A percentile compares a stretch with the other conserved stretches of the same genome.
Conservation (phyloP, 1,140 invertebrate genomes). For the Coelopa frigida region DNA sequence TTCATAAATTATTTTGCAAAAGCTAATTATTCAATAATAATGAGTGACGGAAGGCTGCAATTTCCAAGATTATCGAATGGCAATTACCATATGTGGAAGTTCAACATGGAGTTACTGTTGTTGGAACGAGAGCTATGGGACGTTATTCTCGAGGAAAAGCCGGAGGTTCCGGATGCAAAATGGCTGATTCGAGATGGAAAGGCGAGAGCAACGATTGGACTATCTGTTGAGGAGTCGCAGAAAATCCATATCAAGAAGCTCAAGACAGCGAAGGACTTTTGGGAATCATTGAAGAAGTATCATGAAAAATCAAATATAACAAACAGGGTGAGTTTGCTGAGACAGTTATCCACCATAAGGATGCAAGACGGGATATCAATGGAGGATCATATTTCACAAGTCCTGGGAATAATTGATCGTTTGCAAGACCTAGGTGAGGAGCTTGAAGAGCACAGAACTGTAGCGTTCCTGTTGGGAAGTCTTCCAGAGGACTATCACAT, state of each 20-base stretch:
- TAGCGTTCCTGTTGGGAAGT: constrained; percentile 21
- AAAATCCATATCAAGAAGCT: background rate
- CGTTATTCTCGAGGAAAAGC: too few relatives aligned
- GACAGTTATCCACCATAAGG: background rate
- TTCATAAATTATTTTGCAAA: too few relatives aligned
- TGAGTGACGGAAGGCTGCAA: too few relatives aligned
- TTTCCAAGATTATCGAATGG: constrained; percentile 14
- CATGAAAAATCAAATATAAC: background rate
- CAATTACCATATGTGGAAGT: constrained; percentile 18
- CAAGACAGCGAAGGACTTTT: constrained; percentile 3
- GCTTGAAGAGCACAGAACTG: constrained; percentile 21
- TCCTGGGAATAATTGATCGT: constrained; percentile 19
- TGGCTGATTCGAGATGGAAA: constrained; percentile 15
- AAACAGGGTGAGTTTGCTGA: background rate
- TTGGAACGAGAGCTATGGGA: constrained; percentile 20
- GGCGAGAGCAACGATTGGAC: constrained; percentile 18
- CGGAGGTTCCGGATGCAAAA: too few relatives aligned
- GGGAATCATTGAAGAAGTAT: background rate
- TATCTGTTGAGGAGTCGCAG: constrained; percentile 20
- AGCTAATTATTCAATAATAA: too few relatives aligned
- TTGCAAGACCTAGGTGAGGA: constrained; percentile 17
- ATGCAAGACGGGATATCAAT: background rate
- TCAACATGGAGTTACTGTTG: constrained; percentile 18
- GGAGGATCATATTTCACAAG: constrained; percentile 16
- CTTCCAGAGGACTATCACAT: constrained; percentile 21